phyloP scores from a whole-genome alignment of 2,888 invertebrate species.

The Andrena minutula region DNA sequence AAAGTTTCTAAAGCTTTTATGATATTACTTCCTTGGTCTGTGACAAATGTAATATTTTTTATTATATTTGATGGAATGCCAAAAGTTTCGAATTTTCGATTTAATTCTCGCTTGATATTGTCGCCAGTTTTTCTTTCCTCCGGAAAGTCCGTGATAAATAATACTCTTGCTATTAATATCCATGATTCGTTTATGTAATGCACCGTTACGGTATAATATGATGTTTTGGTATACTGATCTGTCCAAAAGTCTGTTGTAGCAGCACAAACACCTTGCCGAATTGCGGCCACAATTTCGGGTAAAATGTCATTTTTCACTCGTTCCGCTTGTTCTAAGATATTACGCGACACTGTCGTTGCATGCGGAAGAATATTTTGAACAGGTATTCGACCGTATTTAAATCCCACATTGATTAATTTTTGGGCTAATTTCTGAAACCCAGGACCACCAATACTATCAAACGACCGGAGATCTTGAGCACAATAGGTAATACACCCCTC shows the following conservation, averaged over 20 bases:
- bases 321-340: too few relatives aligned
- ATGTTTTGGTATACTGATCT: too few relatives aligned
- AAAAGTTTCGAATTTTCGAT: slow-evolving; percentile 1
- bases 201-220: too few relatives aligned
- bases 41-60: slow-evolving; percentile 3
- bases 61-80: slow-evolving; percentile 1
- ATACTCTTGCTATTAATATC: not conserved
- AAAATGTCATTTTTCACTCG: too few relatives aligned
- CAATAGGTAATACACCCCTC: too few relatives aligned
- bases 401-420: not conserved
- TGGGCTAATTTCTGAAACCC: not conserved
- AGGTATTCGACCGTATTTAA: not conserved
- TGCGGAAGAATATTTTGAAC: too few relatives aligned
- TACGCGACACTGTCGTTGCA: too few relatives aligned
- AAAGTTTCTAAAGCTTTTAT: slow-evolving; percentile 7
- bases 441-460: not conserved
- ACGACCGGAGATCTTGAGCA: not conserved
- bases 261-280: too few relatives aligned
- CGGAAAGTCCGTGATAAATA: slow-evolving; percentile 8
- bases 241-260: too few relatives aligned
- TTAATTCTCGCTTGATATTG: not conserved
- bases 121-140: not conserved
- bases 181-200: too few relatives aligned
- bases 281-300: too few relatives aligned
- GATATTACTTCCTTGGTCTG: slow-evolving; percentile 6